Base-by-base conservation (phyloP, 1,140 invertebrate species). In the Acromyrmex charruanus region DNA sequence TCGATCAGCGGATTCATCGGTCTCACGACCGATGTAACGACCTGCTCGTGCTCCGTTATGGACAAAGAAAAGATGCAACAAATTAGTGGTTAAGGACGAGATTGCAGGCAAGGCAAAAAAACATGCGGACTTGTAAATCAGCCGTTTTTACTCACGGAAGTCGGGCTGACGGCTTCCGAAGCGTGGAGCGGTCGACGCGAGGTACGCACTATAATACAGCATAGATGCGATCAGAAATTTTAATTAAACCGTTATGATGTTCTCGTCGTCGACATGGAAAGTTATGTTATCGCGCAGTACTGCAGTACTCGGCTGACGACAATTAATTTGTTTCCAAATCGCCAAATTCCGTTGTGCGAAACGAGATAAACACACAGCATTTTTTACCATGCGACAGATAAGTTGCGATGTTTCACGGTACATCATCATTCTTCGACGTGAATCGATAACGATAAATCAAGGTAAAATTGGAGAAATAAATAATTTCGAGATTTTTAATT, bases 101-200 rank as follows among this genome's bases (percentile, higher is more conserved):
- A 31, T 74, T 74, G 18, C 66, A 16, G 55, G 28, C 55, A 10
- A 74, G 58, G 35, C 49, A 61, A 75, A 74, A 74, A 61, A 82
- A 58, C 39, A 18, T 28, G 80, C n/a, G 69, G 68, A 63, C 80
- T 74, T 84, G 80, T 75, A 84, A 84, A 84, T 84, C 55, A 75
- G 69, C 25, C 53, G 39, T 61, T 84, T 25, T 75, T 84, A 84
- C 80, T 84, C 80, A 84, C 80, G 80, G 69, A 84, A 84, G 80
- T 75, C 39, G 18, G 21, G 14, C 25, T 28, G 39, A 53, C 69
- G 68, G 9, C 44, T 84, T 63, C 59, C 69, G 69, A 74, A 75
- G 80, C 80, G 80, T 84, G 69, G 55, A 74, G n/a, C 58, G 44
- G 55, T n/a, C 61, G 25, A 53, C 16, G 35, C 16, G 14, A 59